These are phyloP conservation scores for Papilio demoleus DNA, from an alignment of 2,888 invertebrate genomes.

Conservation along the genomic window DNA sequence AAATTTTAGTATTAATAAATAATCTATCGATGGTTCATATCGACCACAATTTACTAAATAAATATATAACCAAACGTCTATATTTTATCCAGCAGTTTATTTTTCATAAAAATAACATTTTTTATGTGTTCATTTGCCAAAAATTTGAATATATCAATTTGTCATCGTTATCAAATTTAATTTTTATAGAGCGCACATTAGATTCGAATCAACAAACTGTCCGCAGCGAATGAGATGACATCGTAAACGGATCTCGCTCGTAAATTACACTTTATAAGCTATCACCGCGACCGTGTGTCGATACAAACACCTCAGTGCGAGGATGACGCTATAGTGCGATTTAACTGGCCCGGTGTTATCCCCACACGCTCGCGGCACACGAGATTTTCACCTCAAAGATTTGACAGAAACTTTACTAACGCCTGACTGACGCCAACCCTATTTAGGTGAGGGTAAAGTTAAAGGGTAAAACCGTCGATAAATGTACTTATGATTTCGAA, in stretches of 20 bases:
- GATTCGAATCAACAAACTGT: conserved; percentile 6
- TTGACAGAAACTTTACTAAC: too few species aligned
- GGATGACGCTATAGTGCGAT: conserved; percentile 5
- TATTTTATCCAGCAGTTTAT: neutral
- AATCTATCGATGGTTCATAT: too few species aligned
- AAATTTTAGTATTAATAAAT: too few species aligned
- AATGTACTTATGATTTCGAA: too few species aligned
- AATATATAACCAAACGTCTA: neutral
- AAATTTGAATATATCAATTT: conserved; percentile 1
- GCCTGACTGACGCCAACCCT: too few species aligned
- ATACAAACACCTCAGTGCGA: neutral
- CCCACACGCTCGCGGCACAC: too few species aligned
- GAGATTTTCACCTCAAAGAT: too few species aligned
- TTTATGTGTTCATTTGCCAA: neutral
- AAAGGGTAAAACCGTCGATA: too few species aligned
- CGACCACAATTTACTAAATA: neutral
- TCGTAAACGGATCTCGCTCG: conserved; percentile 18
- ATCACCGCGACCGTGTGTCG: conserved; percentile 15
- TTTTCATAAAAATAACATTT: conserved; percentile 2
- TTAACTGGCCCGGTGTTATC: neutral
- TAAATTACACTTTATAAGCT: conserved; percentile 15
- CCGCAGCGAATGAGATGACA: conserved; percentile 5
- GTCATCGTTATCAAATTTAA: neutral
- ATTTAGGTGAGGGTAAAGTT: too few species aligned
- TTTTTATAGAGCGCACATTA: neutral